phyloP scores from a whole-genome alignment of 1,140 invertebrate species.

The Brachionus manjavacas region DNA sequence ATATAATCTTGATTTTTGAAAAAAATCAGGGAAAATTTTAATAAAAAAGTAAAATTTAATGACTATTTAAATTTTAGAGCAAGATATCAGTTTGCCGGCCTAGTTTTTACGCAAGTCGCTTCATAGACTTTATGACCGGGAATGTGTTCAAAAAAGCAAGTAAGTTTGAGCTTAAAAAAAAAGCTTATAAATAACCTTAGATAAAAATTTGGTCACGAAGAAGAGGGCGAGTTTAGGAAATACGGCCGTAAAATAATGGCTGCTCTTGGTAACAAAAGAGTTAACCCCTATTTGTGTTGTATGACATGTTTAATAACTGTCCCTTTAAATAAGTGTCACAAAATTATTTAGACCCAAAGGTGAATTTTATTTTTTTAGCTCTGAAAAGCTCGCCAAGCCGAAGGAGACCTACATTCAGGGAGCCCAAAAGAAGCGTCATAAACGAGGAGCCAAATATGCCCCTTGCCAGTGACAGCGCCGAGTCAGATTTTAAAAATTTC shows the following conservation, averaged over 20 bases:
- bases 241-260: slow-evolving; percentile 42
- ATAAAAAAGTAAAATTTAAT: neutral
- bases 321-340: neutral
- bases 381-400: slow-evolving; percentile 31
- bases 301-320: neutral
- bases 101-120: slow-evolving; percentile 29
- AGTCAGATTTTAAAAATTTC: slow-evolving; percentile 18
- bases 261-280: slow-evolving; percentile 32
- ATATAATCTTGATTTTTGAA: too few species aligned
- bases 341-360: neutral
- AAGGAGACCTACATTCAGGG: neutral
- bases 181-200: neutral
- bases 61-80: neutral
- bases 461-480: neutral
- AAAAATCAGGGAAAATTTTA: too few species aligned
- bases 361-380: slow-evolving; percentile 20
- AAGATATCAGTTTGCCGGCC: slow-evolving; percentile 39
- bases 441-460: neutral
- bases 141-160: slow-evolving; percentile 41
- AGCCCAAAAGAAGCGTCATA: slow-evolving; percentile 4
- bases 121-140: slow-evolving; percentile 1
- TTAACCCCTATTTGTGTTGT: neutral
- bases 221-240: slow-evolving; percentile 42
- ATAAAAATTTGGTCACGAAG: neutral
- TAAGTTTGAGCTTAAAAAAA: neutral